Conservation (phyloP, 1,140 invertebrate genomes). For the Drosophila orosa region DNA sequence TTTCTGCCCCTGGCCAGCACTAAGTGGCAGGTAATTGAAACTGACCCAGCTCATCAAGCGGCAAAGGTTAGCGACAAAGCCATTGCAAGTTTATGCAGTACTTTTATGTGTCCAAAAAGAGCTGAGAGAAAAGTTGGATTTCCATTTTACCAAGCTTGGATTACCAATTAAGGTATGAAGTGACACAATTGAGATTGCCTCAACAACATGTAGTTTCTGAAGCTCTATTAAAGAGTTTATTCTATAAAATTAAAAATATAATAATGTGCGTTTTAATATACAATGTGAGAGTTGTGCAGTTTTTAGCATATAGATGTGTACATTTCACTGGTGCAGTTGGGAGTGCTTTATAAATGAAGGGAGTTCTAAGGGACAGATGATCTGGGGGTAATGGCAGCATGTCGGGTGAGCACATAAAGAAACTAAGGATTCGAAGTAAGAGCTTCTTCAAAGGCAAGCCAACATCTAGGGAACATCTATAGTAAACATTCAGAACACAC, state of each 20-base stretch:
- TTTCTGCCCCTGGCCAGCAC: conserved; percentile 37
- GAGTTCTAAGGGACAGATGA: conserved; percentile 25
- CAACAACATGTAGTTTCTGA: not conserved
- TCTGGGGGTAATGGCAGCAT: conserved; percentile 3
- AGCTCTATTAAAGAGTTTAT: not conserved
- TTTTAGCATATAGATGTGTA: conserved; percentile 51
- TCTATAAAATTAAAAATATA: not conserved
- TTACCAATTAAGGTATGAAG: too few species aligned
- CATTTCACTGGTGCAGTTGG: conserved; percentile 58
- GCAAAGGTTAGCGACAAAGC: conserved; percentile 40
- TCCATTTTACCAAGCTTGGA: not conserved
- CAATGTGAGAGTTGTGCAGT: conserved; percentile 62
- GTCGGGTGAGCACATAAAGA: conserved; percentile 13
- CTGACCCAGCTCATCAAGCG: conserved; percentile 52
- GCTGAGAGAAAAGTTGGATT: not conserved
- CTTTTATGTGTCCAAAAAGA: conserved; percentile 17
- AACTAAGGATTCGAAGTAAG: not conserved
- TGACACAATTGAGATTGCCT: too few species aligned
- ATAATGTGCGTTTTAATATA: conserved; percentile 48
- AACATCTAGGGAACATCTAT: conserved; percentile 36
- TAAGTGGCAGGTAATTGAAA: conserved; percentile 62
- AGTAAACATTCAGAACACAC: conserved; percentile 64
- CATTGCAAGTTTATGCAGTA: conserved; percentile 29
- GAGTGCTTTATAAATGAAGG: conserved; percentile 37
- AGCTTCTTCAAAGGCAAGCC: conserved; percentile 3